A percentile compares a stretch with the other conserved stretches of the same genome.
Conservation (phyloP, 2,888 invertebrate species). For the Venustoraphidia nigricollis region DNA sequence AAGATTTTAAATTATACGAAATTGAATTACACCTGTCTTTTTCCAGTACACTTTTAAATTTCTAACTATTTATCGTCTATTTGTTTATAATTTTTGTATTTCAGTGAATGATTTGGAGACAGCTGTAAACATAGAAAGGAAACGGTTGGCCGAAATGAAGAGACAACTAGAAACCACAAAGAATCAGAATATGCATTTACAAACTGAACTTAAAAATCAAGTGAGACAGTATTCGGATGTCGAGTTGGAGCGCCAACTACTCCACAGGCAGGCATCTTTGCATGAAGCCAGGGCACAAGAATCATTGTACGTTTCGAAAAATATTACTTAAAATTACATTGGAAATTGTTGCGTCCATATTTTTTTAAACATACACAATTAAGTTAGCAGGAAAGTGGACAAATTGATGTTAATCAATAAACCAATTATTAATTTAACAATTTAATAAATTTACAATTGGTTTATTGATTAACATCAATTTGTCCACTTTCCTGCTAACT, state of each 20-base stretch:
- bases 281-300: slow-evolving; percentile 15
- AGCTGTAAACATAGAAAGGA: slow-evolving; percentile 13
- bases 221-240: slow-evolving; percentile 14
- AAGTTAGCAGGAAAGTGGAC: too few relatives aligned
- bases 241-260: slow-evolving; percentile 15
- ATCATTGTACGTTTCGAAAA: slow-evolving; percentile 9
- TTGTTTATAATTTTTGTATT: slow-evolving; percentile 1
- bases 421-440: too few relatives aligned
- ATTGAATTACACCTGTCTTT: too few relatives aligned
- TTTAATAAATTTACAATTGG: too few relatives aligned
- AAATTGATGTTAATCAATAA: too few relatives aligned
- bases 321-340: neutral
- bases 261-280: slow-evolving; percentile 13
- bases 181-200: slow-evolving; percentile 14
- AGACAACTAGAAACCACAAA: slow-evolving; percentile 13
- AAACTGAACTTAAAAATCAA: slow-evolving; percentile 12
- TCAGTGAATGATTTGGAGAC: slow-evolving; percentile 14
- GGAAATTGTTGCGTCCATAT: too few relatives aligned
- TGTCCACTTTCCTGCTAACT: too few relatives aligned
- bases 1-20: too few relatives aligned
- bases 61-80: neutral
- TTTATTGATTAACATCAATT: too few relatives aligned
- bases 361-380: slow-evolving; percentile 1
- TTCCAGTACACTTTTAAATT: too few relatives aligned
- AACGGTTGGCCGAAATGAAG: slow-evolving; percentile 15